Evolutionary conservation across 2,888 invertebrate genomes (phyloP), one percentile per base, ranked within the genome.

Genomic region (Patella pellucida): DNA sequence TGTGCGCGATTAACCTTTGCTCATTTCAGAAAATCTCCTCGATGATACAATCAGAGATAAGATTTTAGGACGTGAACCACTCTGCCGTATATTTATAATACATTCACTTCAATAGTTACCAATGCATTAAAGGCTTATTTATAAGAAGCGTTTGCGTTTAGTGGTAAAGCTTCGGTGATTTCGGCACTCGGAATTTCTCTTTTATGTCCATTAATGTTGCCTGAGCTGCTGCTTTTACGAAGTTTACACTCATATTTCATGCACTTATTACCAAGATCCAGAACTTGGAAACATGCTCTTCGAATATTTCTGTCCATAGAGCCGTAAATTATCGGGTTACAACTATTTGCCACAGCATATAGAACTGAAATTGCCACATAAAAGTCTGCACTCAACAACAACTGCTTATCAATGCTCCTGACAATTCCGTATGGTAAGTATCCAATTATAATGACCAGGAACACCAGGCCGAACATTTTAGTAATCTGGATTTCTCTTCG

Each of bases 401-500:
- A 82, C 74, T 84, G 83, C 76, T 86, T 85, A 79, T 90, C 90
- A 31, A 88, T 87, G 54, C 86, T 87, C 52, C 90, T 85, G 14
- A 89, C 87, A 27, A 88, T 85, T 41, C 89, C 88, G 77, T 90
- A 90, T 1, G 89, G 89, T 52, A 90, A 79, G 79, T 89, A 90
- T 51, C 89, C 90, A 52, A 89, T 80, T 78, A 90, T 83, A 70
- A 90, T 89, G 71, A 89, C 83, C 51, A 89, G 79, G 74, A 90
- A 90, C 19, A 90, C 88, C 80, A 90, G 86, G 73, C 89, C 90
- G 81, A 90, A 90, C 90, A 90, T 90, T 81, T 89, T 90, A n/a
- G 90, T 90, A 69, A 90, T 90, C 80, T 89, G 89, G 69, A 90
- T 87, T 79, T 90, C 90, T 16, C 89, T 83, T 71, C 86, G 80